Evolutionary conservation across 2,888 invertebrate species (phyloP).

Genomic region (Lasioglossum pauxillum): DNA sequence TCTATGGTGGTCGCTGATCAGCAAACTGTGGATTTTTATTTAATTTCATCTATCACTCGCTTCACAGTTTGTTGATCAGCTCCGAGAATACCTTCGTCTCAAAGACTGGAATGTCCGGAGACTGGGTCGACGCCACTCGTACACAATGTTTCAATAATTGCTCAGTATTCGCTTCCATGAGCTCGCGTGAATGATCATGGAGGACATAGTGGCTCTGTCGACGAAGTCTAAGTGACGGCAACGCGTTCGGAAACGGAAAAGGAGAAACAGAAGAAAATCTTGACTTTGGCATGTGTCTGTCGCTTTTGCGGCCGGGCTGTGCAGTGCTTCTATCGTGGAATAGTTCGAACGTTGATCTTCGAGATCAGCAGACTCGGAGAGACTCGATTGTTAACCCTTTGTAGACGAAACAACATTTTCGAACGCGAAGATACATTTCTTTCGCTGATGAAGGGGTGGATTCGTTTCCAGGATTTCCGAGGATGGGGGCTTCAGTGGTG

Average conservation of each 20-base stretch:
- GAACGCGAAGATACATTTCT: not conserved
- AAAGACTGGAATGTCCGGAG: not conserved
- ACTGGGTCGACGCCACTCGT: not conserved
- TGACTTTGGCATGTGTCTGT: conserved; percentile 66
- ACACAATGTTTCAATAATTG: no score
- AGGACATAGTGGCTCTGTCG: not conserved
- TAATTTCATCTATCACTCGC: no score
- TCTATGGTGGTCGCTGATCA: not conserved
- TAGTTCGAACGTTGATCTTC: no score
- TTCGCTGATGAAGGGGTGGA: no score
- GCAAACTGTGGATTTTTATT: not conserved
- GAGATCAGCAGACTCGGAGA: no score
- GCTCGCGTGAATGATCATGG: not conserved
- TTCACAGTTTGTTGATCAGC: not conserved
- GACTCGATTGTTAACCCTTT: no score
- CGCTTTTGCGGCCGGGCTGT: conserved; percentile 71
- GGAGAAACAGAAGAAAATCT: conserved; percentile 63
- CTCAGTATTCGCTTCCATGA: not conserved
- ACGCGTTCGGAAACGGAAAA: not conserved
- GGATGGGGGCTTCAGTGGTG: no score
- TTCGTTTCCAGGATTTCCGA: no score
- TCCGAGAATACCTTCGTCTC: not conserved
- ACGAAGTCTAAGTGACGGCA: conserved; percentile 6
- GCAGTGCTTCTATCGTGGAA: not conserved
- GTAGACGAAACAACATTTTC: no score